Evolutionary conservation across 2,797 vertebrate genomes (phyloP).

Genomic region (Ptychadena robeensis): DNA sequence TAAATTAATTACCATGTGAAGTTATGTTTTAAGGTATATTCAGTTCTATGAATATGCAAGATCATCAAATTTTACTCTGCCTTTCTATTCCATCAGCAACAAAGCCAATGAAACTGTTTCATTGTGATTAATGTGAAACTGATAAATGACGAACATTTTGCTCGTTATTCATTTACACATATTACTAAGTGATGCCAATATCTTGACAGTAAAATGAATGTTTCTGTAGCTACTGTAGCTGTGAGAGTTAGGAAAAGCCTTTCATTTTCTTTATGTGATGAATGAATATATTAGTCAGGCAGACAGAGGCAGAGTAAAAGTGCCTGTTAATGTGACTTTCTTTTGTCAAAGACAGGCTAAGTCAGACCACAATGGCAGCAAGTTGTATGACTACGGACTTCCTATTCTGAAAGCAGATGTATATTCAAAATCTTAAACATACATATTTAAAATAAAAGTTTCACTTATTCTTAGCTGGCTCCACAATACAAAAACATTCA

Average conservation of each 20-base stretch:
- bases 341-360: background rate
- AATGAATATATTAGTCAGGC: constrained; percentile 6
- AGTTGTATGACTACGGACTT: no score
- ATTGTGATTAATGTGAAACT: constrained; percentile 44
- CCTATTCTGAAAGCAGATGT: no score
- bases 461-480: no score
- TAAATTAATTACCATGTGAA: background rate
- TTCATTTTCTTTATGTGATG: background rate
- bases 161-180: constrained; percentile 25
- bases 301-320: background rate
- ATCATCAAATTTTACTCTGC: background rate
- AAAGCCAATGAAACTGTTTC: constrained; percentile 24
- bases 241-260: constrained; percentile 1
- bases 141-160: constrained; percentile 38
- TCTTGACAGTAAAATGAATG: constrained; percentile 32
- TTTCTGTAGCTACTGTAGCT: constrained; percentile 24
- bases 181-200: constrained; percentile 16
- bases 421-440: no score
- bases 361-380: no score
- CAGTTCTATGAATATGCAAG: background rate
- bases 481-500: no score
- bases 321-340: background rate
- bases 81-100: constrained; percentile 12
- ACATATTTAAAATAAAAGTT: no score
- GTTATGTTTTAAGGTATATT: background rate